Evolutionary conservation across 1,140 invertebrate genomes (phyloP).

Genomic region (Akabosia matsudoensis): DNA sequence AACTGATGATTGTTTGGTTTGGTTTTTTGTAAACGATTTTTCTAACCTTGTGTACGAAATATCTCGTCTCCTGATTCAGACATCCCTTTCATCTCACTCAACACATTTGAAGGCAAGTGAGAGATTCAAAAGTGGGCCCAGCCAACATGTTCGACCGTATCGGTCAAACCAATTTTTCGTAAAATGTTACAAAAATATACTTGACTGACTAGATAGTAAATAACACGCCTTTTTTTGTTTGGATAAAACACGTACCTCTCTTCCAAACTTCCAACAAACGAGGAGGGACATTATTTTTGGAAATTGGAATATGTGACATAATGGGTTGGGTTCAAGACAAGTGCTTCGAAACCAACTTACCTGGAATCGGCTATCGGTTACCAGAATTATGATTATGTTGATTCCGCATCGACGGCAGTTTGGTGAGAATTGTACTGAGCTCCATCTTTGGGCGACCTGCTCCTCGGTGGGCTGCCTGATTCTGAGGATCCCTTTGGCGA

Average conservation of each 20-base stretch:
- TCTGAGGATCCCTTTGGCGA: too few species aligned
- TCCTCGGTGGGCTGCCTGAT: too few species aligned
- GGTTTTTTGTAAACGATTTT: background rate
- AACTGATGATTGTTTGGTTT: background rate
- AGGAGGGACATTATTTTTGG: too few species aligned
- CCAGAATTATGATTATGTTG: slow-evolving; percentile 15
- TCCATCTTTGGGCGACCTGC: background rate
- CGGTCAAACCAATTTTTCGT: background rate
- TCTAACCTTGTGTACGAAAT: slow-evolving; percentile 15
- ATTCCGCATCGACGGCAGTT: background rate
- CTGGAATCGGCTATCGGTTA: slow-evolving; percentile 27
- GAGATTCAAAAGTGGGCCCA: background rate
- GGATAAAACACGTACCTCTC: background rate
- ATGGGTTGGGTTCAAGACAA: background rate
- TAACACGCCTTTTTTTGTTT: slow-evolving; percentile 1
- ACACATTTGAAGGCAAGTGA: background rate
- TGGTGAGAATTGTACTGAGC: background rate
- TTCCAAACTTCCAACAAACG: background rate
- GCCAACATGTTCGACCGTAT: background rate
- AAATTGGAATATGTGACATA: background rate
- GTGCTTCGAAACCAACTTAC: slow-evolving; percentile 28
- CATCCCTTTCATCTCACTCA: slow-evolving; percentile 14
- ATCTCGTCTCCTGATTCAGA: background rate
- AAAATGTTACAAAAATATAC: background rate
- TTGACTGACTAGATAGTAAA: background rate